Evolutionary conservation across 2,113 vertebrate species (phyloP).

Genomic region (Chlorodrepanis virens): DNA sequence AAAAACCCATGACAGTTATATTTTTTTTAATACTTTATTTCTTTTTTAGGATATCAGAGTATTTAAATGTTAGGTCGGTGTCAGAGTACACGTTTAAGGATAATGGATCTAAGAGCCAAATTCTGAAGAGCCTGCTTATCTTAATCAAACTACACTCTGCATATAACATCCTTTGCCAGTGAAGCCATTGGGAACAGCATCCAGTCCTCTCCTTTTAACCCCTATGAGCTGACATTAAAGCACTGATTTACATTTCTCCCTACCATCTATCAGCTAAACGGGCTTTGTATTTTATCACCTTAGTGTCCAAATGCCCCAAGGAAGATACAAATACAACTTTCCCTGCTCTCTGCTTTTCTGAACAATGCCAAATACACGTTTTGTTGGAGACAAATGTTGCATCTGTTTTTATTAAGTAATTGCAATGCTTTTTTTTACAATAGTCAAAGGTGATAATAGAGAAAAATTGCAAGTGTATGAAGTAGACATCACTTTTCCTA

Average conservation of each 20-base stretch:
- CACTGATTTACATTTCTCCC: not conserved
- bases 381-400: not conserved
- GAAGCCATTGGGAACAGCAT: not conserved
- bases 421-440: not conserved
- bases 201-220: not conserved
- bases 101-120: not conserved
- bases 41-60: not conserved
- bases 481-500: not conserved
- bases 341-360: not conserved
- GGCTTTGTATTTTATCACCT: not conserved
- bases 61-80: not conserved
- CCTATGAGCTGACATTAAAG: not conserved
- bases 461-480: not conserved
- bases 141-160: not conserved
- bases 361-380: not conserved
- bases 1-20: not conserved
- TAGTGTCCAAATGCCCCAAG: not conserved
- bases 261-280: not conserved
- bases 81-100: not conserved
- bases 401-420: not conserved
- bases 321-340: not conserved
- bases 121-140: not conserved
- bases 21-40: not conserved
- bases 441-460: not conserved
- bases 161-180: not conserved